These are phyloP conservation scores for Novumbra hubbsi DNA, from an alignment of 2,797 vertebrate genomes.

Conservation along the genomic window DNA sequence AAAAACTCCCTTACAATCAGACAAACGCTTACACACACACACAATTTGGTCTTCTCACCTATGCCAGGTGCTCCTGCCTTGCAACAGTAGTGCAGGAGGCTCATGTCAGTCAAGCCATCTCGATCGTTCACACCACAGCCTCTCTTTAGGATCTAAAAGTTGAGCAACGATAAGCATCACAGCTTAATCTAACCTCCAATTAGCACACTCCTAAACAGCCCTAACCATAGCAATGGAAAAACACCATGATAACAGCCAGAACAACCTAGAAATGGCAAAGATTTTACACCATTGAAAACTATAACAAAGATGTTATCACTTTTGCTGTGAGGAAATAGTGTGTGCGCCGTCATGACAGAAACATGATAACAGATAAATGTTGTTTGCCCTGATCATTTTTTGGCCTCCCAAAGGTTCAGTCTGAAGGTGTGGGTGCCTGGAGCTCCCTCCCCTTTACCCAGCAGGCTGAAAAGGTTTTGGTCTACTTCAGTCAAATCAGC, in stretches of 20 bases:
- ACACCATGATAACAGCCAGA: neutral
- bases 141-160: slow-evolving; percentile 88
- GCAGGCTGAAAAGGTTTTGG: too few species aligned
- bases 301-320: neutral
- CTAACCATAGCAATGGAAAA: neutral
- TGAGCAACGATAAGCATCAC: slow-evolving; percentile 27
- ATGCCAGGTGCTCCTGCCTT: slow-evolving; percentile 97
- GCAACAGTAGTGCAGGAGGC: slow-evolving; percentile 89
- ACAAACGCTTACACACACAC: neutral
- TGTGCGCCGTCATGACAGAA: neutral
- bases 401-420: too few species aligned
- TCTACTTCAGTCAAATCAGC: too few species aligned
- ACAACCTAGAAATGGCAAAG: neutral
- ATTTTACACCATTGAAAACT: neutral
- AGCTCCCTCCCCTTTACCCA: too few species aligned
- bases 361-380: too few species aligned
- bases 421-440: too few species aligned
- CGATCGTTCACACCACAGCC: slow-evolving; percentile 95
- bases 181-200: neutral
- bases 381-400: too few species aligned
- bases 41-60: slow-evolving; percentile 74
- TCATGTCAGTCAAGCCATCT: slow-evolving; percentile 97
- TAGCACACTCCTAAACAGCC: neutral
- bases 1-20: neutral
- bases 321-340: neutral